Base-by-base conservation (phyloP, 2,113 vertebrate genomes). In the Marcusenius ussheri region DNA sequence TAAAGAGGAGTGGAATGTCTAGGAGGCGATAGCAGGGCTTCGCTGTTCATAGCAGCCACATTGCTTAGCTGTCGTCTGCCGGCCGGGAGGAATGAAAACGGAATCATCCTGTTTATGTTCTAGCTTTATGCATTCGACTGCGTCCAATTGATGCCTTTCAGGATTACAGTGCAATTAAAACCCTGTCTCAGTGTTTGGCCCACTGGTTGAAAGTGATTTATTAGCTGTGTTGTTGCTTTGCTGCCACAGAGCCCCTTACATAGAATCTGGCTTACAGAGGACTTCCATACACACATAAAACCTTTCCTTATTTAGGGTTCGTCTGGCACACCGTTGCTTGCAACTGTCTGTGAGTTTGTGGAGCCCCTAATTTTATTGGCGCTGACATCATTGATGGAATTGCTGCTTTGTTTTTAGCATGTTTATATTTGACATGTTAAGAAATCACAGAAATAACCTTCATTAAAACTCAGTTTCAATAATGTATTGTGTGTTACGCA, bases 1-100 rank as follows among this genome's bases (percentile, higher is more conserved):
- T 89, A 90, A 90, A 92, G 91, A 90, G 80, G 50, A 90, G 47
- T 19, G 7, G 74, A 88, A 90, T 66, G 89, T 90, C 90, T 80
- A 91, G 90, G 89, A 66, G 88, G 88, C 51, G 89, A 49, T 86
- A 50, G 7, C 47, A 50, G 83, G 47, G 47, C 9, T 47, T 27
- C 13, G 13, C 45, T 50, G 47, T 11, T 27, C 83, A 86, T 10
- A 17, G 83, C 80, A 46, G 15, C 80, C 39, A 11, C 39, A 46
- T n/a, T 24, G 45, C 83, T 84, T 47, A 47, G 83, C 46, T 47
- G 83, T 13, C 17, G 46, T 50, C 45, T 9, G 24, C n/a, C 27
- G 19, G 24, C 21, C 27, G 47, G 45, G 46, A 24, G 83, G 24
- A 50, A 86, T 46, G 83, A 84, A 45, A 47, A 47, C 1, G 3